Conservation (phyloP, 2,888 invertebrate species). For the Lochmaea capreae region DNA sequence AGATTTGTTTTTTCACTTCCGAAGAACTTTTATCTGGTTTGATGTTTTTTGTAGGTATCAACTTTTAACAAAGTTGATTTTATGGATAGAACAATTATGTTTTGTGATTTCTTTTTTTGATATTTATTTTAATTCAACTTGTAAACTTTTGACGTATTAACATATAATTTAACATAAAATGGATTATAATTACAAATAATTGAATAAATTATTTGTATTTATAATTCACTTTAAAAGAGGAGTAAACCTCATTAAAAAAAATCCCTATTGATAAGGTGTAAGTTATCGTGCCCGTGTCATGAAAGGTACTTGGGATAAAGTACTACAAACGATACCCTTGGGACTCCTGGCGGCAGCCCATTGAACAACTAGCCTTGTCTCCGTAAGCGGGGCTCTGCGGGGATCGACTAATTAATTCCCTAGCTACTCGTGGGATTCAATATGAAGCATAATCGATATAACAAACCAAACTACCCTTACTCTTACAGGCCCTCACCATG, state of each 20-base stretch:
- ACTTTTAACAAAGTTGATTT: neutral
- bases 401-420: conserved; percentile 37
- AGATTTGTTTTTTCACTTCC: neutral
- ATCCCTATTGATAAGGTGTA: conserved; percentile 37
- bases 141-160: no score
- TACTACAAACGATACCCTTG: conserved; percentile 41
- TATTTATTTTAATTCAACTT: neutral
- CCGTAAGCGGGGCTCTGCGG: conserved; percentile 41
- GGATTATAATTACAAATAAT: no score
- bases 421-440: conserved; percentile 42
- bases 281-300: conserved; percentile 40
- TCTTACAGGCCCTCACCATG: conserved; percentile 11
- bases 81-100: neutral
- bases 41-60: neutral
- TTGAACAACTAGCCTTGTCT: conserved; percentile 33
- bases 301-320: conserved; percentile 35
- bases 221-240: conserved; percentile 9
- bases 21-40: neutral
- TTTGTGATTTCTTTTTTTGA: neutral
- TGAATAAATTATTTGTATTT: neutral
- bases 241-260: conserved; percentile 31
- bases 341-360: conserved; percentile 36
- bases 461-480: conserved; percentile 30
- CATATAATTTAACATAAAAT: no score
- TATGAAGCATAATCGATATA: conserved; percentile 37